Percentiles rank a stretch among this genome's conserved stretches.
Conservation (phyloP, 2,113 vertebrate genomes). For the Bungarus multicinctus region DNA sequence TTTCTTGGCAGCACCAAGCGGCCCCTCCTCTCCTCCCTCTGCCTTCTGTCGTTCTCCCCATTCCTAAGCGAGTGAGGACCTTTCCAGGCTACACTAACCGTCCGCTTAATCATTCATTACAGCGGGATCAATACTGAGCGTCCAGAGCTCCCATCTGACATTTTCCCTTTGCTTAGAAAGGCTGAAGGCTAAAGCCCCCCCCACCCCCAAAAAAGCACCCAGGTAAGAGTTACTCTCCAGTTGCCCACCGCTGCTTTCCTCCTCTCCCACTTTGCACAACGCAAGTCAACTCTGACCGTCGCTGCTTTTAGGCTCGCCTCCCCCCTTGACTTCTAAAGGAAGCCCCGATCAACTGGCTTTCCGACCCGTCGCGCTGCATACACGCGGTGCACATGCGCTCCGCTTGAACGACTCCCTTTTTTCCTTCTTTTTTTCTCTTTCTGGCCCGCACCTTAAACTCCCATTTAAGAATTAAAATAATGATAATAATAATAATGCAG, state of each 20-base stretch:
- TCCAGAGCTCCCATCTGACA: slow-evolving; percentile 53
- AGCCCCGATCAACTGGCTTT: no score
- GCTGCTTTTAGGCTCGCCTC: not conserved
- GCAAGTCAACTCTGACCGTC: no score
- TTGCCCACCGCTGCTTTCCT: not conserved
- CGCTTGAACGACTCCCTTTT: not conserved
- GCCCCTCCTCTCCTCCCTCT: no score
- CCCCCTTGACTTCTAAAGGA: not conserved
- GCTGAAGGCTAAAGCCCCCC: slow-evolving; percentile 38
- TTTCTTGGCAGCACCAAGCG: not conserved
- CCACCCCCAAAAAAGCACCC: not conserved
- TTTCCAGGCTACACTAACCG: slow-evolving; percentile 5
- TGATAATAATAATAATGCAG: slow-evolving; percentile 24
- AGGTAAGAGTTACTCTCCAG: not conserved
- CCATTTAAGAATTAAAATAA: fast-evolving
- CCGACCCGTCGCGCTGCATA: no score
- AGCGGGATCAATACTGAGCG: slow-evolving; percentile 52
- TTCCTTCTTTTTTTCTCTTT: slow-evolving; percentile 15
- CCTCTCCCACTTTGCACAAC: no score
- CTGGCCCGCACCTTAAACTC: not conserved
- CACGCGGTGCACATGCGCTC: slow-evolving; percentile 43
- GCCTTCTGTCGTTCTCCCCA: not conserved
- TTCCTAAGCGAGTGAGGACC: slow-evolving; percentile 31
- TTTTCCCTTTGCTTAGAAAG: slow-evolving; percentile 48
- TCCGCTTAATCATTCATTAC: slow-evolving; percentile 56